Evolutionary conservation across 2,797 vertebrate species (phyloP).

Genomic region (Micrastur ruficollis): DNA sequence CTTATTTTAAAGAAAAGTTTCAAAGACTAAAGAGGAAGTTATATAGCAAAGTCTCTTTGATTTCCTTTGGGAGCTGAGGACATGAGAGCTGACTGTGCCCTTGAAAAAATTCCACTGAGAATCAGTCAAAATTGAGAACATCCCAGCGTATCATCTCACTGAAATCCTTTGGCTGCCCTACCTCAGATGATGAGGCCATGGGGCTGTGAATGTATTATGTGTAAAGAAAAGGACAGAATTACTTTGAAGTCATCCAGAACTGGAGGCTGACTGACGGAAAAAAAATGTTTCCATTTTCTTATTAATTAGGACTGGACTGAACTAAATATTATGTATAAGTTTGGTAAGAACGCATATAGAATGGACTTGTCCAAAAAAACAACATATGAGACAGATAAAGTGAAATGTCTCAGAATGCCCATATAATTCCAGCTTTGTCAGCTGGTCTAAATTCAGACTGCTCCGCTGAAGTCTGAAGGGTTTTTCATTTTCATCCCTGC

Average conservation of each 20-base stretch:
- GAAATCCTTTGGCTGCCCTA: constrained; percentile 7
- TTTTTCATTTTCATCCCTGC: neutral
- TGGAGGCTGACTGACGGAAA: neutral
- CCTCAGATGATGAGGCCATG: neutral
- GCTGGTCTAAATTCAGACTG: neutral
- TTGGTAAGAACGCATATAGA: neutral
- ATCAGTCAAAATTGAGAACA: constrained; percentile 28
- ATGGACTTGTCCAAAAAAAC: neutral
- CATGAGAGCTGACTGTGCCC: neutral
- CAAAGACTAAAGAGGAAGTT: neutral
- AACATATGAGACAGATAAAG: neutral
- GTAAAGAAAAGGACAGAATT: neutral
- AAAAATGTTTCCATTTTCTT: neutral
- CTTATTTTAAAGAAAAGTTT: neutral
- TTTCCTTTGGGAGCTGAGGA: constrained; percentile 9
- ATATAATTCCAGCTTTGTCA: neutral
- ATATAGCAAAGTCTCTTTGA: neutral
- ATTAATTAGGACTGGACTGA: neutral
- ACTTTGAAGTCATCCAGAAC: neutral
- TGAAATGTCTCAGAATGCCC: neutral
- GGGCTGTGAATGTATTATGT: neutral
- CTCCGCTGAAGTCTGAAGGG: neutral
- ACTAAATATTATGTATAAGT: neutral
- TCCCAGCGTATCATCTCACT: constrained; percentile 1
- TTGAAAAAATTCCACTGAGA: constrained; percentile 14